Evolutionary conservation across 2,797 vertebrate species (phyloP).

Genomic region (Pipistrellus nathusii): DNA sequence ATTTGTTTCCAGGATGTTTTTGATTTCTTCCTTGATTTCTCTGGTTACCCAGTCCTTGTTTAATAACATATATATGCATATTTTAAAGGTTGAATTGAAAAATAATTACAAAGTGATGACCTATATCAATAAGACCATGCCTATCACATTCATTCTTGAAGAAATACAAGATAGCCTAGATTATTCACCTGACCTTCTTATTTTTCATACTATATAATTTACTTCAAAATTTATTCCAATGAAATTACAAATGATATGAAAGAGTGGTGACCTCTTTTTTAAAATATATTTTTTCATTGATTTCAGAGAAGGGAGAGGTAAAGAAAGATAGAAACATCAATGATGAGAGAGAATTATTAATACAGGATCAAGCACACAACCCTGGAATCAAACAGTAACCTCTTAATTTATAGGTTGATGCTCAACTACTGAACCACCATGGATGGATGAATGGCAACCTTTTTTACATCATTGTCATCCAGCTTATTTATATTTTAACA

Average conservation of each 20-base stretch:
- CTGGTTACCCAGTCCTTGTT: too few relatives aligned
- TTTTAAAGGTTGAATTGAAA: slow-evolving; percentile 23
- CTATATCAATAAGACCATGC: background rate
- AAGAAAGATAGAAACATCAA: too few relatives aligned
- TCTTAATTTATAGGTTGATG: too few relatives aligned
- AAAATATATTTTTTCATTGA: too few relatives aligned
- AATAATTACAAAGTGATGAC: background rate
- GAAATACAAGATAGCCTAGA: background rate
- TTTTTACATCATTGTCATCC: background rate
- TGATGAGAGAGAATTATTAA: too few relatives aligned
- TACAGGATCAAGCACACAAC: too few relatives aligned
- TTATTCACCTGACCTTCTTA: background rate
- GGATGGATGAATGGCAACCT: background rate
- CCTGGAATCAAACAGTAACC: too few relatives aligned
- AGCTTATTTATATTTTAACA: background rate
- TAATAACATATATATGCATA: slow-evolving; percentile 74
- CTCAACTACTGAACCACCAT: too few relatives aligned
- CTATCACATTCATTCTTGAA: background rate
- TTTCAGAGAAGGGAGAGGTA: too few relatives aligned
- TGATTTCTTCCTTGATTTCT: too few relatives aligned
- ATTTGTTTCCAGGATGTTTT: too few relatives aligned
- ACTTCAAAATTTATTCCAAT: background rate
- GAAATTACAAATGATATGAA: slow-evolving; percentile 18
- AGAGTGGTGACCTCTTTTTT: background rate
- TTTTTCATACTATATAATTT: background rate